phyloP scores from a whole-genome alignment of 2,888 invertebrate species.

The Rhamphomyia laevipes region DNA sequence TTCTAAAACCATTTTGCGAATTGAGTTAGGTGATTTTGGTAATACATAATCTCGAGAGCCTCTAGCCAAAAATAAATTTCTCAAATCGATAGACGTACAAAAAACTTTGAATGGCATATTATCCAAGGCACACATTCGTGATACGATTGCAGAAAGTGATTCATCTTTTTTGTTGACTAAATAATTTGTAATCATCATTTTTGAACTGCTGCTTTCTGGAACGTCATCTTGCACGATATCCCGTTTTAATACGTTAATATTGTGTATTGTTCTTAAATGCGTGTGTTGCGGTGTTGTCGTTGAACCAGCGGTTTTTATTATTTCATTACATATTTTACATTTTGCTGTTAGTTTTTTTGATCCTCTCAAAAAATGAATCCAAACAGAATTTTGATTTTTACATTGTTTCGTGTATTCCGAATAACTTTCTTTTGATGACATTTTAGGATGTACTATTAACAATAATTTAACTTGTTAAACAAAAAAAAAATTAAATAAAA shows the following conservation, averaged over 20 bases:
- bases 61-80: not conserved
- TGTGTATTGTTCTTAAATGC: conserved; percentile 5
- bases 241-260: conserved; percentile 1
- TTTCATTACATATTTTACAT: conserved; percentile 4
- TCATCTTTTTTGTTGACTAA: conserved; percentile 2
- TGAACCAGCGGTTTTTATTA: conserved; percentile 3
- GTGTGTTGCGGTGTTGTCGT: conserved; percentile 2
- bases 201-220: conserved; percentile 1
- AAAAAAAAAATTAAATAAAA: not conserved
- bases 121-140: conserved; percentile 3
- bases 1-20: conserved; percentile 5
- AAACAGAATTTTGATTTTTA: conserved; percentile 5
- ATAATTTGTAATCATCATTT: conserved; percentile 4
- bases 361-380: conserved; percentile 4
- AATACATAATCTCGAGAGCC: conserved; percentile 4
- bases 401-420: not conserved
- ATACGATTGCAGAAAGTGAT: conserved; percentile 4
- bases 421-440: conserved; percentile 1
- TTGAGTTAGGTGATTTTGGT: conserved; percentile 5
- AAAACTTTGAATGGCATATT: conserved; percentile 5
- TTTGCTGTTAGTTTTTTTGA: conserved; percentile 4
- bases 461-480: conserved; percentile 1
- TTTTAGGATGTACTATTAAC: not conserved
- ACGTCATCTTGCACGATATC: not conserved
- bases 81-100: conserved; percentile 4